Base-by-base conservation (phyloP, 2,797 vertebrate species). In the Arnoldichthys spilopterus region DNA sequence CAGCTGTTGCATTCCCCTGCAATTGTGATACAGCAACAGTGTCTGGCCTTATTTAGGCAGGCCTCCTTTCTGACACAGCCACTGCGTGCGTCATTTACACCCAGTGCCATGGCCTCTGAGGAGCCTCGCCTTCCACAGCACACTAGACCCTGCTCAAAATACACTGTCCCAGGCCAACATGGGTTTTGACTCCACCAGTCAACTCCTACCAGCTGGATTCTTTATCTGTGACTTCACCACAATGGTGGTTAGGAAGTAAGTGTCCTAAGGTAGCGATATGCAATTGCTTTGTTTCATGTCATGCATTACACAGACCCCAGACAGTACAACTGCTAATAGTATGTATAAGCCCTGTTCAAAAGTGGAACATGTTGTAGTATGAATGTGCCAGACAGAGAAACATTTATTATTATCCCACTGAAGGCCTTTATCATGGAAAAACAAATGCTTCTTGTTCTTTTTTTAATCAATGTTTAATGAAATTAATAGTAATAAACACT, bases 11-110 rank as follows among this genome's bases (percentile, higher is more conserved):
- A 92, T 96, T 97, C 95, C 91, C 87, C 71, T 58, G 85, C 90
- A 79, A 90, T 83, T 91, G 92, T 91, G 94, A 93, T 96, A 93
- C 90, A 93, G 91, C 91, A 90, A 85, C 91, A 91, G 91, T 91
- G 91, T 47, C 89, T 95, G 94, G 90, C 97, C 97, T 95, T 98
- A 97, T 98, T 98, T 98, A 97, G 97, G 91, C 95, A 96, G 94
- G 90, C 91, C 89, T 92, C 92, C 90, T 93, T 94, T 92, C 94
- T 94, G 94, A 94, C 95, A 92, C 79, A 86, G 90, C 85, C 82
- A 83, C 85, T 81, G 87, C 88, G 83, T 93, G 93, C 91, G 93
- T 96, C 95, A 95, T 91, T 95, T 94, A 92, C 95, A 94, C 93
- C 92, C 88, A 64, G 86, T 85, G 85, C 87, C 3, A 1, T 85